Evolutionary conservation across 2,113 vertebrate species (phyloP), one percentile per base, ranked within the genome.

Genomic region (Corvus moneduloides): DNA sequence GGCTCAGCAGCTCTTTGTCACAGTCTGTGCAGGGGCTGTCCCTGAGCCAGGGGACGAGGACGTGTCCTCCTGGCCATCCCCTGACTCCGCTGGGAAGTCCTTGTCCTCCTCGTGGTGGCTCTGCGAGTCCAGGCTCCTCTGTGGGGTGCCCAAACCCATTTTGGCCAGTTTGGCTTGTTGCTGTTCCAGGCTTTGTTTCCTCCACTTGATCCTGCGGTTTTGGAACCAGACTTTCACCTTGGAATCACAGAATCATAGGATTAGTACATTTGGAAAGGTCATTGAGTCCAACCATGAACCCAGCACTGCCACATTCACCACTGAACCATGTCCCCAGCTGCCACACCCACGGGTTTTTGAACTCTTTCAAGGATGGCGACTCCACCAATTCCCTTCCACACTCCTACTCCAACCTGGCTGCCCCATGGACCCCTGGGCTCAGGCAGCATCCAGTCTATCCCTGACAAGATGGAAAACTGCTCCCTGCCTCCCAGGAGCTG

Each of bases 171-270:
- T 63, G 66, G 97, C 95, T 88, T 97, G 93, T 46, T 97, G 97
- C 91, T 97, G 97, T 13, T 96, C 96, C 85, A 93, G 85, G 64
- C 91, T 97, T 69, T 98, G 97, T 11, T 98, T 98, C 91, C 98
- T 96, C 93, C 98, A 97, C 84, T 98, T 97, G 87, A 98, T 97
- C 69, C 98, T 92, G 21, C 95, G 93, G 66, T 98, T 98, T 41
- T 98, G 98, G 96, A 98, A 97, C 98, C 98, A 98, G 58, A 98
- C 93, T 86, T 97, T 97, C 64, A 98, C 98, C 98, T 98, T 8
- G 33, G 33, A 26, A 54, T 6, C 54, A 26, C 16, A 54, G 54
- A 82, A 48, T 8, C 6, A 0, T 2, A 46, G n/a, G 46, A 39
- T 59, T 4, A 3, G 0, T 4, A 8, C 3, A 1, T 21, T 16